phyloP scores from a whole-genome alignment of 2,888 invertebrate species.

The Hyposoter didymator region DNA sequence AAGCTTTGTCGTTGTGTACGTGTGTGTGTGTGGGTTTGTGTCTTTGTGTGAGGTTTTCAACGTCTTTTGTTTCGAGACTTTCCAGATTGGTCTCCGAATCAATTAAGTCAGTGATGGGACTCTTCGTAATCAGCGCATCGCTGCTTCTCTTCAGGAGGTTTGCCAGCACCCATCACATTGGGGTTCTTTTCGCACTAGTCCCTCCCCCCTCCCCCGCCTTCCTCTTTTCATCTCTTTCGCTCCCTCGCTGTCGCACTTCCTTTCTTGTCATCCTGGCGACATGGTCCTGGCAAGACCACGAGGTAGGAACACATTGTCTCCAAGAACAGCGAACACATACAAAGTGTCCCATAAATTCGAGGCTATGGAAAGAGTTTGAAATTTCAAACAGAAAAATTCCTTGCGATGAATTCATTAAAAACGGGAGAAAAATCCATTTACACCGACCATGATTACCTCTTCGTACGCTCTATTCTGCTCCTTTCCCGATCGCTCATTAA shows the following conservation, averaged over 20 bases:
- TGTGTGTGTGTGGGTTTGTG: not conserved
- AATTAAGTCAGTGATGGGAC: constrained; percentile 79
- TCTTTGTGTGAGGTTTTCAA: constrained; percentile 10
- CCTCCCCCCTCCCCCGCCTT: not conserved
- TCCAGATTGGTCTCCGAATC: constrained; percentile 81
- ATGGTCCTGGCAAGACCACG: constrained; percentile 27
- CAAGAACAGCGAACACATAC: not conserved
- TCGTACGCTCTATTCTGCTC: not conserved
- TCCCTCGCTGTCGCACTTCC: not conserved
- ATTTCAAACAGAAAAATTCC: not conserved
- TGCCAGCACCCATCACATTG: constrained; percentile 40
- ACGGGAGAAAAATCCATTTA: too few species aligned
- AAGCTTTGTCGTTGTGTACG: constrained; percentile 6
- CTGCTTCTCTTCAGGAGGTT: constrained; percentile 27
- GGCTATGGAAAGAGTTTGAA: not conserved
- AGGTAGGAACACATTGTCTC: constrained; percentile 4
- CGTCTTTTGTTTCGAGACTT: constrained; percentile 66
- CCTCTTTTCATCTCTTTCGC: not conserved
- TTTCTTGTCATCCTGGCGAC: constrained; percentile 8
- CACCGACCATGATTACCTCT: not conserved
- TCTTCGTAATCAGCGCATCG: constrained; percentile 81
- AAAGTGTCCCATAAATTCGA: constrained; percentile 5
- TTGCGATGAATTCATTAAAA: too few species aligned
- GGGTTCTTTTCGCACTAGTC: constrained; percentile 7
- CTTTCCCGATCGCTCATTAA: not conserved